A percentile compares a stretch with the other conserved stretches of the same genome.
Conservation (phyloP, 2,888 invertebrate genomes). For the Cheilosia pagana region DNA sequence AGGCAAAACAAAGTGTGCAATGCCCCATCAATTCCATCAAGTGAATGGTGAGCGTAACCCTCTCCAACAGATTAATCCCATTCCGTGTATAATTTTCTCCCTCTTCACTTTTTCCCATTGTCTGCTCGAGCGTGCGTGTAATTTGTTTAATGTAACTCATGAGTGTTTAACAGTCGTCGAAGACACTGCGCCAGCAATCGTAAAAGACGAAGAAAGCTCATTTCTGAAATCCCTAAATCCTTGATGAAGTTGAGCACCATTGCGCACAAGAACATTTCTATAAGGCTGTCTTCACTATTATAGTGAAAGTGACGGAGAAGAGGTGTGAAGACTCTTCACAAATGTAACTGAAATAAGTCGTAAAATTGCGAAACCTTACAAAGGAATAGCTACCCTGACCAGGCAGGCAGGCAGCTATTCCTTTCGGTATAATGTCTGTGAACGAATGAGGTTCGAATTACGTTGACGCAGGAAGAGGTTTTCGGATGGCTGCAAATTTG, state of each 20-base stretch:
- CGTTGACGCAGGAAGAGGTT: constrained; percentile 28
- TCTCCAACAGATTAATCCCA: constrained; percentile 44
- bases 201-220: constrained; percentile 48
- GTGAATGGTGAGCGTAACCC: constrained; percentile 33
- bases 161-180: constrained; percentile 52
- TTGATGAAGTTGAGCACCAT: constrained; percentile 38
- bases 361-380: constrained; percentile 68
- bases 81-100: constrained; percentile 22
- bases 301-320: not conserved
- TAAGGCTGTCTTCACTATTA: not conserved
- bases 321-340: constrained; percentile 54
- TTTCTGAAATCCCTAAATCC: constrained; percentile 44
- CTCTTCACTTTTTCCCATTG: constrained; percentile 31
- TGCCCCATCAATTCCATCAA: constrained; percentile 43
- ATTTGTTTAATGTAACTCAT: constrained; percentile 66
- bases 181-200: constrained; percentile 1
- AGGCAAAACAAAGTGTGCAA: constrained; percentile 48
- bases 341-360: constrained; percentile 67
- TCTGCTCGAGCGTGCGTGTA: constrained; percentile 72
- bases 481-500: constrained; percentile 17
- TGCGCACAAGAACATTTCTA: constrained; percentile 13
- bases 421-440: constrained; percentile 32
- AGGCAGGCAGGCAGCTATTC: not conserved
- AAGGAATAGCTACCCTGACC: constrained; percentile 36
- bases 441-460: constrained; percentile 62